These are phyloP conservation scores for Dunckerocampus dactyliophorus DNA, from an alignment of 2,113 vertebrate species.

Conservation along the genomic window DNA sequence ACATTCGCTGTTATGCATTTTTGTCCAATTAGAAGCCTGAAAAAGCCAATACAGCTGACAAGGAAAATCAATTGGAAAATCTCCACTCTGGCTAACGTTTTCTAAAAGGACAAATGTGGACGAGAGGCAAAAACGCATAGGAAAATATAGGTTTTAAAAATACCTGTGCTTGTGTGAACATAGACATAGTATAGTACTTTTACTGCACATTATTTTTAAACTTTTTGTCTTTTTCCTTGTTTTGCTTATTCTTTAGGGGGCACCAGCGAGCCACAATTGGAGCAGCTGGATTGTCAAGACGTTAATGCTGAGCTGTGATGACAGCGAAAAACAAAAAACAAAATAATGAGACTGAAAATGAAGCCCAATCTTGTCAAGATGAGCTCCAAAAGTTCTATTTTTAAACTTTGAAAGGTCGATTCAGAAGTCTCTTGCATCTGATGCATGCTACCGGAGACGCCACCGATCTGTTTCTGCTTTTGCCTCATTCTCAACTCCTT, in stretches of 20 bases:
- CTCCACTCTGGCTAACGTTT: too few species aligned
- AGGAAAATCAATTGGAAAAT: too few species aligned
- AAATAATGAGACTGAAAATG: conserved; percentile 4
- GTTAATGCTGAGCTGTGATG: neutral
- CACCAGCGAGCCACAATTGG: neutral
- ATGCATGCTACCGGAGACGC: too few species aligned
- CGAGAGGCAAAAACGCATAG: too few species aligned
- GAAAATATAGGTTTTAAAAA: too few species aligned
- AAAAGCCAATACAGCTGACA: too few species aligned
- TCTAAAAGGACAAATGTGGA: too few species aligned
- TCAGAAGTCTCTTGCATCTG: neutral
- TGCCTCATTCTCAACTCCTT: neutral
- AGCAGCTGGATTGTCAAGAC: neutral
- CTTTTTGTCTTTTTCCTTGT: neutral
- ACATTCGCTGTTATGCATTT: too few species aligned
- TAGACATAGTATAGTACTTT: too few species aligned
- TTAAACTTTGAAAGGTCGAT: neutral
- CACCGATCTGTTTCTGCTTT: neutral
- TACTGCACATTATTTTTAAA: too few species aligned
- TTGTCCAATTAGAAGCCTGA: too few species aligned
- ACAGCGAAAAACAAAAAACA: neutral
- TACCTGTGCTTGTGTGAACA: too few species aligned
- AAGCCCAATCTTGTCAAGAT: neutral
- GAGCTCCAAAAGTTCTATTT: neutral
- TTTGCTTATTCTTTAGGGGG: neutral